phyloP scores from a whole-genome alignment of 2,797 vertebrate genomes.

The Hybognathus amarus region DNA sequence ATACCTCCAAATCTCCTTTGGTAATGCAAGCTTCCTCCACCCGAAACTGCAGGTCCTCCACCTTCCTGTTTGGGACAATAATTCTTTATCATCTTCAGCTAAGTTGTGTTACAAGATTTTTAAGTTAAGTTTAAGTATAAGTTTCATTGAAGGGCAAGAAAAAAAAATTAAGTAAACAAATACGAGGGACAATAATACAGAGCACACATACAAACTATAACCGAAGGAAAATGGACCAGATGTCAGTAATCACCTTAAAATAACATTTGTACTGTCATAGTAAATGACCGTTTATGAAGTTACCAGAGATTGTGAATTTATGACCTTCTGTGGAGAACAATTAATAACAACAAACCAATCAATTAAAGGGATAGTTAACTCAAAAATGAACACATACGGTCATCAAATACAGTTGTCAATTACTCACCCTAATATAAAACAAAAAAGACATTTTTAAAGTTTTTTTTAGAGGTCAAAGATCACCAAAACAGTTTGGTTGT shows the following conservation, averaged over 20 bases:
- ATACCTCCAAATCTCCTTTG: conserved; percentile 99
- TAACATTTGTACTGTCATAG: background rate
- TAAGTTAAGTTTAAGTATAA: no score
- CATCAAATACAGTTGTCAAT: no score
- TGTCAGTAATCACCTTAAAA: background rate
- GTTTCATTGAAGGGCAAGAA: background rate
- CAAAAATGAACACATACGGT: no score
- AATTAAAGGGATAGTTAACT: no score
- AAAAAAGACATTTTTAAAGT: no score
- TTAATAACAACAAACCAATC: no score
- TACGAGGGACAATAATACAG: background rate
- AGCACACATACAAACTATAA: background rate
- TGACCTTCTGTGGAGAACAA: background rate
- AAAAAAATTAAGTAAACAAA: background rate
- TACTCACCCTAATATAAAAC: no score
- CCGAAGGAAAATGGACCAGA: background rate
- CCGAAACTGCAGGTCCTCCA: conserved; percentile 98
- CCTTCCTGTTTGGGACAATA: conserved; percentile 82
- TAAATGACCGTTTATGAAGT: background rate
- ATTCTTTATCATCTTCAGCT: conserved; percentile 74
- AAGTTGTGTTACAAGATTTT: background rate
- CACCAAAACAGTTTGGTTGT: background rate
- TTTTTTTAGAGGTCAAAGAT: background rate
- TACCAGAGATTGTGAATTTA: background rate
- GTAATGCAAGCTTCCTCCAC: conserved; percentile 99